These are phyloP conservation scores for Trochalopteron elliotii DNA, from an alignment of 2,113 vertebrate genomes.

Conservation along the genomic window DNA sequence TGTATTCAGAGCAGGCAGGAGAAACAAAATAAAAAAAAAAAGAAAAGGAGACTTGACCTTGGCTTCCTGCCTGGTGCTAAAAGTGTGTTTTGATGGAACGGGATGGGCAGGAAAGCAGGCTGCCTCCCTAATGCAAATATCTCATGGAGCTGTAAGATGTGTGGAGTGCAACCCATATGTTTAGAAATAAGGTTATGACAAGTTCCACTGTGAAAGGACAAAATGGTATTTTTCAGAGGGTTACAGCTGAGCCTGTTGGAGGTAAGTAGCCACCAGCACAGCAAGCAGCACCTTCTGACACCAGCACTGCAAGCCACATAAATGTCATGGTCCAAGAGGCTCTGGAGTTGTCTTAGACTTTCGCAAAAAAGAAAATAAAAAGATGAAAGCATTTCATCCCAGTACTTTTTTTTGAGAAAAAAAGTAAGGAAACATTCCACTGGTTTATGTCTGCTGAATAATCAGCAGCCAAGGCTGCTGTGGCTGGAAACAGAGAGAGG, in stretches of 20 bases:
- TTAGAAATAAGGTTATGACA: constrained; percentile 17
- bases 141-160: neutral
- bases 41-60: constrained; percentile 15
- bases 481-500: neutral
- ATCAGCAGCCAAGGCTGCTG: neutral
- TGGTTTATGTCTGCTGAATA: neutral
- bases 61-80: constrained; percentile 16
- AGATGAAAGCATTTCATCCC: neutral
- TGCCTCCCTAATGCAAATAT: constrained; percentile 5
- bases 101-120: neutral
- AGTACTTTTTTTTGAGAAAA: neutral
- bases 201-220: neutral
- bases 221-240: neutral
- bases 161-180: neutral
- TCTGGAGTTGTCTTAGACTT: neutral
- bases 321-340: fast-evolving
- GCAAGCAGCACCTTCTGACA: neutral
- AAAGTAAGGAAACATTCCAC: constrained; percentile 11
- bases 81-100: neutral
- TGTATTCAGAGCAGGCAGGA: neutral
- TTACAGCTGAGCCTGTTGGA: neutral
- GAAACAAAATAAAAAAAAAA: neutral
- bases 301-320: neutral
- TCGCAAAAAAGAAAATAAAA: neutral
- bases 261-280: neutral